Evolutionary conservation across 2,888 invertebrate species (phyloP), one percentile per base, ranked within the genome.

Genomic region (Maniola hyperantus): DNA sequence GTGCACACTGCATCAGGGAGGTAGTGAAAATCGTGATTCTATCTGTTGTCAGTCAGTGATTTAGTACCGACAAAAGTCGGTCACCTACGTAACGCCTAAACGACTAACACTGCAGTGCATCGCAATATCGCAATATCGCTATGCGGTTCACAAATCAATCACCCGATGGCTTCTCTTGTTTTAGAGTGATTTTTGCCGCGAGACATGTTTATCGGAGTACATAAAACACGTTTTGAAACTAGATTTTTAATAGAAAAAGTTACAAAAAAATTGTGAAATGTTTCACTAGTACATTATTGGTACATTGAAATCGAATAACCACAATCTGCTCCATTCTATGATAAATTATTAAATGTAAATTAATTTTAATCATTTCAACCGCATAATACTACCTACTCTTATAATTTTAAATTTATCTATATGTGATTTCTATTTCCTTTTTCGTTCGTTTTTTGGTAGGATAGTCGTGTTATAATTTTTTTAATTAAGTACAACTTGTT

Each of bases 61-160:
- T 36, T 36, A 54, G 34, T 36, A 15, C 15, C n/a, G 34, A 18
- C 54, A 54, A 15, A 54, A 54, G 54, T 54, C 36, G 34, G 20
- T 11, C 39, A 20, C 4, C 54, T 10, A 54, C 54, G 36, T 42
- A 10, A 33, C 26, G 33, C 20, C 10, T 44, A 33, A 58, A 44
- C 18, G 51, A 65, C 53, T 50, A 11, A 59, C 36, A 51, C 58
- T 64, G 68, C 65, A 66, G 54, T 63, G 59, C 33, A 59, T 46
- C 58, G 68, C 65, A 65, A 53, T 62, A 60, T 64, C 54, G 62
- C 62, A 62, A 68, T 67, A 67, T 20, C 58, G 39, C 60, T 44
- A 53, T 70, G 66, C 70, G 68, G 68, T 66, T 62, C 70, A 63
- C 66, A 64, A 60, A 70, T 70, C 68, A 68, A 64, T 70, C 70